These are phyloP conservation scores for Parambassis ranga DNA, from an alignment of 2,797 vertebrate genomes.

Conservation along the genomic window DNA sequence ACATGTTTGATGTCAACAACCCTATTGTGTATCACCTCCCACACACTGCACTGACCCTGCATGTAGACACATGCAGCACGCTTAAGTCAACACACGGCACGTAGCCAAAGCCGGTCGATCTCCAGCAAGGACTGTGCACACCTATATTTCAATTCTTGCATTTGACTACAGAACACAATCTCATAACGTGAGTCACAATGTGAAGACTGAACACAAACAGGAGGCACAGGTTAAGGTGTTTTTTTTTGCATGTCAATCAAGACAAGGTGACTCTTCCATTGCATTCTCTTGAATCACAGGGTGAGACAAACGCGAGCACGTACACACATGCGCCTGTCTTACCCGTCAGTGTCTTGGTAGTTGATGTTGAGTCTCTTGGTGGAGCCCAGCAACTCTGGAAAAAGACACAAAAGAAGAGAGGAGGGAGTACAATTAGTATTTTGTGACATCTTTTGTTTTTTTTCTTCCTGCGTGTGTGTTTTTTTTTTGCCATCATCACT, in stretches of 20 bases:
- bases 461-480: slow-evolving; percentile 12
- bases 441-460: slow-evolving; percentile 20
- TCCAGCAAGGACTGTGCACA: too few relatives aligned
- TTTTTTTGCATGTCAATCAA: slow-evolving; percentile 33
- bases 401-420: slow-evolving; percentile 38
- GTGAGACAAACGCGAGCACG: slow-evolving; percentile 5
- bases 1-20: slow-evolving; percentile 51
- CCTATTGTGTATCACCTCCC: slow-evolving; percentile 42
- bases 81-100: slow-evolving; percentile 11
- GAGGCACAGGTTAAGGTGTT: neutral
- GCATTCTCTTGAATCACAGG: slow-evolving; percentile 26
- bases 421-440: slow-evolving; percentile 17
- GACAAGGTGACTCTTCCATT: slow-evolving; percentile 14
- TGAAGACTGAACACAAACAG: slow-evolving; percentile 1
- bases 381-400: slow-evolving; percentile 91
- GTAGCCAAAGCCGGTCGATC: neutral
- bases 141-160: slow-evolving; percentile 10
- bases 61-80: slow-evolving; percentile 37
- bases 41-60: slow-evolving; percentile 26
- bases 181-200: slow-evolving; percentile 56
- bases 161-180: too few relatives aligned
- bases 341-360: slow-evolving; percentile 91
- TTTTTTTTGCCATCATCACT: slow-evolving; percentile 17
- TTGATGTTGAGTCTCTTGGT: slow-evolving; percentile 95
- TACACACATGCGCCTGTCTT: slow-evolving; percentile 26